Base-by-base conservation (phyloP, 2,888 invertebrate species). In the Ellobium chinense region DNA sequence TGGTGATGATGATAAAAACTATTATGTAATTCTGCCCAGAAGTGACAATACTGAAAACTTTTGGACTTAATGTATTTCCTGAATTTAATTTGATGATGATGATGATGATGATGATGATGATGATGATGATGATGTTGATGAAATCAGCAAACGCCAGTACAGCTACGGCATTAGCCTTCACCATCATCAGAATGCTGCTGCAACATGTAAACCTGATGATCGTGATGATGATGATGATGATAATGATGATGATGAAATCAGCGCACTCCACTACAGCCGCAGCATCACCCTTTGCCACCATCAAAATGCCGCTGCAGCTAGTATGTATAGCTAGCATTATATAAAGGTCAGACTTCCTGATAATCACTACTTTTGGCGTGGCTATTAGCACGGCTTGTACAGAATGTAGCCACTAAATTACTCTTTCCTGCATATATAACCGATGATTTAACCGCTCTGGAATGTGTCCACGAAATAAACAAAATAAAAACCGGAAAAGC, bases 121-220 rank as follows among this genome's bases (percentile, higher is more conserved):
- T 62, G 62, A 62, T 62, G 62, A 62, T 62, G 62, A 62, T 62
- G 62, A 62, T 62, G 62, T 21, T 62, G 62, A 62, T 62, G 62
- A 62, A 21, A 24, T 21, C 24, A 24, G 24, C 24, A 24, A 62
- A 21, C 18, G 24, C 24, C 18, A 62, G 12, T 12, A 62, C 24
- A 24, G 24, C 24, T 12, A 62, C 24, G 62, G 24, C 24, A 24
- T 21, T 62, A 24, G 24, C 24, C 12, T 14, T 54, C 12, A 54
- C 18, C 12, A 54, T 54, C 12, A 54, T 54, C 12, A 54, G 9
- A 18, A 54, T 54, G 54, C 9, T 54, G 54, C 9, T 54, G 54
- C 9, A 14, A 54, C 9, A 14, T 14, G 18, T 54, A 54, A 54
- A 14, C 9, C 9, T 54, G 18, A 54, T 54, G 18, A 54, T 54